These are phyloP conservation scores for Gila orcuttii DNA, from an alignment of 2,113 vertebrate genomes.

Conservation along the genomic window DNA sequence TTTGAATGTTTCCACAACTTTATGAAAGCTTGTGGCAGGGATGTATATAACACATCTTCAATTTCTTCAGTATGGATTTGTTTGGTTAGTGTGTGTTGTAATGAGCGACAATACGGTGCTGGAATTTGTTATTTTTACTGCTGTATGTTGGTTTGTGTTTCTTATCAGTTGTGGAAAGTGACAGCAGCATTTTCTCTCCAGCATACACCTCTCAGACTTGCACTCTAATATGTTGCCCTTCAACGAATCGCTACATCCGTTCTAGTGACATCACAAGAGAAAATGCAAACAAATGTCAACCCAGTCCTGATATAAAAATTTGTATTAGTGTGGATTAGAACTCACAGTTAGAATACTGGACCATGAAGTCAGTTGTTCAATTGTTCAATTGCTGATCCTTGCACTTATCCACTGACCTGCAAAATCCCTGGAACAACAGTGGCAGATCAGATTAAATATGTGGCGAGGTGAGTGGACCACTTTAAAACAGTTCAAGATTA, in stretches of 20 bases:
- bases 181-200: constrained; percentile 8
- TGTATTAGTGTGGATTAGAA: not conserved
- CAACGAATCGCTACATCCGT: not conserved
- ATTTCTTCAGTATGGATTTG: not conserved
- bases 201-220: not conserved
- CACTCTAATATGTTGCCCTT: constrained; percentile 1
- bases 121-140: constrained; percentile 5
- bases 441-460: not conserved
- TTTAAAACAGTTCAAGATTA: not conserved
- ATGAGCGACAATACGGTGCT: not conserved
- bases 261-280: constrained; percentile 5
- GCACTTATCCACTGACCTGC: too few relatives aligned
- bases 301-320: not conserved
- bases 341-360: not conserved
- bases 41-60: not conserved
- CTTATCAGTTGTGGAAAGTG: not conserved
- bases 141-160: not conserved
- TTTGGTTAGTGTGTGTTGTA: not conserved
- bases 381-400: not conserved
- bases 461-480: not conserved
- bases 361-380: not conserved
- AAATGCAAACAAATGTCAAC: not conserved
- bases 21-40: not conserved
- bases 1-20: not conserved
- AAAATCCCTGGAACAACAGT: not conserved